These are phyloP conservation scores for Ciconia maguari DNA, from an alignment of 2,113 vertebrate species.

Conservation along the genomic window DNA sequence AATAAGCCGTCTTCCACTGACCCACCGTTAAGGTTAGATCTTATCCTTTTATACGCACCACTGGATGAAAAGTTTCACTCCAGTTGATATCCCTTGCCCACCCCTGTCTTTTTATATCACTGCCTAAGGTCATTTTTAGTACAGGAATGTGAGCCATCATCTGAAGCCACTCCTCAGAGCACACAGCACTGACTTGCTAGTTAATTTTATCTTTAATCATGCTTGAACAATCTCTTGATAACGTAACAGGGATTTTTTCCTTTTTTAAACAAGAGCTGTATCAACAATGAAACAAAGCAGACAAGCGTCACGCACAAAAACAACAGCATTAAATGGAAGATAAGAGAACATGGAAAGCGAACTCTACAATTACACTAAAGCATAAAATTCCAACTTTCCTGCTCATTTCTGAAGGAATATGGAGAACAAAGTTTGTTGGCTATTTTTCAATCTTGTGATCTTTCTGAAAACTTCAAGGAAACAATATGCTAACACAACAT, in stretches of 20 bases:
- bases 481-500: background rate
- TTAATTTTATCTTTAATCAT: conserved; percentile 35
- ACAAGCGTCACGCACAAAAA: background rate
- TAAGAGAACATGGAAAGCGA: background rate
- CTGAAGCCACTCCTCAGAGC: background rate
- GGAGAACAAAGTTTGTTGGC: background rate
- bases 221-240: conserved; percentile 17
- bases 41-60: background rate
- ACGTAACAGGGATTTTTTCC: background rate
- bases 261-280: background rate
- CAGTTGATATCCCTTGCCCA: background rate
- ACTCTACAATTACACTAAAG: background rate
- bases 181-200: background rate
- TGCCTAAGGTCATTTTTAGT: background rate
- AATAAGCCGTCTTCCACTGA: background rate
- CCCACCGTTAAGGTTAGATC: background rate
- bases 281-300: conserved; percentile 8
- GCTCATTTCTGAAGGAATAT: background rate
- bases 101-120: background rate
- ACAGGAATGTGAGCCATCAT: background rate
- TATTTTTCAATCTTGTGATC: background rate
- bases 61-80: background rate
- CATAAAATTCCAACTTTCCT: background rate
- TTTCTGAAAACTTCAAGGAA: background rate
- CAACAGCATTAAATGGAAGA: background rate